Evolutionary conservation across 2,113 vertebrate species (phyloP).

Genomic region (Peromyscus leucopus): DNA sequence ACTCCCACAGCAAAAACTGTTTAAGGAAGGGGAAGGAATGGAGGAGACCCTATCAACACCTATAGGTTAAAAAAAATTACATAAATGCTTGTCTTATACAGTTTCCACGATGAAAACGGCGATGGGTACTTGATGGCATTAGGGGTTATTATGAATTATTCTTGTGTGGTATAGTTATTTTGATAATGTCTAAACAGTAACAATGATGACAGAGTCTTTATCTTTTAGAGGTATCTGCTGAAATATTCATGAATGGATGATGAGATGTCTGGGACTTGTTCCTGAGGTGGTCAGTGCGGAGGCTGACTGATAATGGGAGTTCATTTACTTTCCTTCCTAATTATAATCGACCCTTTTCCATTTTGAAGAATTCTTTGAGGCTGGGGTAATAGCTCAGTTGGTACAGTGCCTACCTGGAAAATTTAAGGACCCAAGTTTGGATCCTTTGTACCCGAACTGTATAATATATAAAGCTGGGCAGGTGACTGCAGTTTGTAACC

Average conservation of each 20-base stretch:
- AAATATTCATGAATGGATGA: constrained; percentile 58
- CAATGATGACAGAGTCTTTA: background rate
- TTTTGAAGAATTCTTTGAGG: background rate
- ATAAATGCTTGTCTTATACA: background rate
- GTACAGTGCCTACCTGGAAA: background rate
- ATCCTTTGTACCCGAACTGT: background rate
- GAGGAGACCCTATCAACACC: background rate
- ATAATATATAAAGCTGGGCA: background rate
- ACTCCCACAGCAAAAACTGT: background rate
- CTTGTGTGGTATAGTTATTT: background rate
- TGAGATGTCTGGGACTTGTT: constrained; percentile 11
- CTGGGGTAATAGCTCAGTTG: background rate
- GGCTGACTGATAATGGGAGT: background rate
- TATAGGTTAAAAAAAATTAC: background rate
- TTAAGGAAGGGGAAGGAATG: background rate
- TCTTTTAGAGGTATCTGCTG: constrained; percentile 11
- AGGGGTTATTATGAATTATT: background rate
- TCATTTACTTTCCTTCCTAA: constrained; percentile 19
- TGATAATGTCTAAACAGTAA: background rate
- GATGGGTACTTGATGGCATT: background rate
- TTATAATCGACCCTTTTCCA: background rate
- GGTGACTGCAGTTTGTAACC: background rate
- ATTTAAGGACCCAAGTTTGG: background rate
- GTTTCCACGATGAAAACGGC: background rate
- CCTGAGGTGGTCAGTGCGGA: background rate